These are phyloP conservation scores for Drosophila heteroneura DNA, from an alignment of 2,888 invertebrate genomes.

Conservation along the genomic window DNA sequence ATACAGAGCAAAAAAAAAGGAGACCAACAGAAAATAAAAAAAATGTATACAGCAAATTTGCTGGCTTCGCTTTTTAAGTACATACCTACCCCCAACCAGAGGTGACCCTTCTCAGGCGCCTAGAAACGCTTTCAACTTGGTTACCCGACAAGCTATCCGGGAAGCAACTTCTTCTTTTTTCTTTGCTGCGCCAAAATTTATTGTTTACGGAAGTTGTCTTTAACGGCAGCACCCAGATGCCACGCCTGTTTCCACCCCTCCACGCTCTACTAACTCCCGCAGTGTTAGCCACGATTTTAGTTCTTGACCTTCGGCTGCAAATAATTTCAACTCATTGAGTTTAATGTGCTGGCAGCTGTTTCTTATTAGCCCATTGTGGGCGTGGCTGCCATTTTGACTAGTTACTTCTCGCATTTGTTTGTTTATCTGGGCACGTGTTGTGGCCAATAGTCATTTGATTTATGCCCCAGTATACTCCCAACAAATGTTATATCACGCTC, in stretches of 20 bases:
- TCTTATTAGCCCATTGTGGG: conserved; percentile 48
- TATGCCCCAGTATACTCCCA: conserved; percentile 49
- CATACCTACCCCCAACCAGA: not conserved
- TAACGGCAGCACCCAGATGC: conserved; percentile 67
- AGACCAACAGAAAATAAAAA: conserved; percentile 5
- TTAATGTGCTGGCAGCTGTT: conserved; percentile 70
- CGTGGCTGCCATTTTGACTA: conserved; percentile 51
- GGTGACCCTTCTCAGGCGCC: not conserved
- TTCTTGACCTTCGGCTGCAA: conserved; percentile 76
- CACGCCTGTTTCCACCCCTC: conserved; percentile 22
- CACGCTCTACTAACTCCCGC: conserved; percentile 3
- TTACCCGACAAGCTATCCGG: conserved; percentile 33
- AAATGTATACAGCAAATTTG: conserved; percentile 23
- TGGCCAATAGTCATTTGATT: conserved; percentile 73
- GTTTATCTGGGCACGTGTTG: conserved; percentile 66
- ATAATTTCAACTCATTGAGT: conserved; percentile 81
- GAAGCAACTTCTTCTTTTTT: conserved; percentile 48
- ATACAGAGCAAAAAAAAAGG: conserved; percentile 8
- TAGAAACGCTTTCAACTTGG: conserved; percentile 42
- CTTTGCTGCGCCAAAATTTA: conserved; percentile 69
- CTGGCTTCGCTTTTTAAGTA: conserved; percentile 23
- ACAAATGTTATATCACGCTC: conserved; percentile 33
- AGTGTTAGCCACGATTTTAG: conserved; percentile 32
- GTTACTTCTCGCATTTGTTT: conserved; percentile 35
- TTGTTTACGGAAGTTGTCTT: conserved; percentile 80